Evolutionary conservation across 1,140 invertebrate species (phyloP).

Genomic region (Pseudomyrmex dendroicus): DNA sequence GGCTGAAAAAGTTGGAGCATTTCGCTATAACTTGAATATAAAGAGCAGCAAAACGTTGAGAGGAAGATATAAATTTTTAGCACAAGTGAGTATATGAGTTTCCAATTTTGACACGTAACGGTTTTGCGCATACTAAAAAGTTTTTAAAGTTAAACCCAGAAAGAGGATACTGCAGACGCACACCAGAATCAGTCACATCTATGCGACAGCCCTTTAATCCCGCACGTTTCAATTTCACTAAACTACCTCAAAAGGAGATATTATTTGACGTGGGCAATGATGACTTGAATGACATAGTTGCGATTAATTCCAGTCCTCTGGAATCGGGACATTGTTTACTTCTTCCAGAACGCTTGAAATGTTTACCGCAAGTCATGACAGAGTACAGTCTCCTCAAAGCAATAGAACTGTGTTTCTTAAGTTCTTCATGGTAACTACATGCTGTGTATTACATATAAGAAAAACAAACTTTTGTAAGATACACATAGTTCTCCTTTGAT

Average conservation of each 20-base stretch:
- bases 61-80: constrained; percentile 82
- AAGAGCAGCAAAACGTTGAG: constrained; percentile 77
- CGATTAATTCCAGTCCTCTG: constrained; percentile 91
- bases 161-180: constrained; percentile 86
- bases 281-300: constrained; percentile 80
- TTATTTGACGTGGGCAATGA: constrained; percentile 82
- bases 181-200: constrained; percentile 86
- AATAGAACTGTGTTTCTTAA: constrained; percentile 85
- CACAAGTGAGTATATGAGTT: constrained; percentile 77
- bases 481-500: background rate
- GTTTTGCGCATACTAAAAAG: constrained; percentile 23
- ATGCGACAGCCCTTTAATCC: constrained; percentile 87
- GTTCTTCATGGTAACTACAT: constrained; percentile 83
- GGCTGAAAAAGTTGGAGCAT: constrained; percentile 71
- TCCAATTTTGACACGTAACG: background rate
- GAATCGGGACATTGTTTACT: constrained; percentile 89
- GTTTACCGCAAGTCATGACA: constrained; percentile 87
- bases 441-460: background rate
- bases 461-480: background rate
- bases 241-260: constrained; percentile 87
- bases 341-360: constrained; percentile 86
- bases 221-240: constrained; percentile 89
- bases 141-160: constrained; percentile 88
- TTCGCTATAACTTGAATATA: constrained; percentile 80
- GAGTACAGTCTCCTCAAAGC: constrained; percentile 83